phyloP scores from a whole-genome alignment of 2,797 vertebrate genomes.

The Chanos chanos region DNA sequence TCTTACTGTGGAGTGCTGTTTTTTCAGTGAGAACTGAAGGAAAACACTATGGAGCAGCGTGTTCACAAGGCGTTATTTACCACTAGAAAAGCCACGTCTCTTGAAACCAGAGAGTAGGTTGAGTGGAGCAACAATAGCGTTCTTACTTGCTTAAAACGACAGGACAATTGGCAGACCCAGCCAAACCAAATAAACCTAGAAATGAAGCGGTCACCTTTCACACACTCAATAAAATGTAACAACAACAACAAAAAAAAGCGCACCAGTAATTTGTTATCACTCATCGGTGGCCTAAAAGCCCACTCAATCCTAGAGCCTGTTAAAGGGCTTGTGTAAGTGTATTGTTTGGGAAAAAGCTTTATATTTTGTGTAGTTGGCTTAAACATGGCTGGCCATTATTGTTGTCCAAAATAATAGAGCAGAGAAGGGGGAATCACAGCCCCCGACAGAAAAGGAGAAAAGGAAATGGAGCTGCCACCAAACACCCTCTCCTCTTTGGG shows the following conservation, averaged over 20 bases:
- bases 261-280: constrained; percentile 61
- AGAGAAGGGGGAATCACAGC: not conserved
- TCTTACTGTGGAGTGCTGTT: constrained; percentile 62
- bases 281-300: constrained; percentile 47
- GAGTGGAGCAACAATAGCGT: no score
- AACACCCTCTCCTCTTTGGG: constrained; percentile 81
- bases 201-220: constrained; percentile 41
- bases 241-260: no score
- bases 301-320: constrained; percentile 36
- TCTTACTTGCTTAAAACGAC: constrained; percentile 8
- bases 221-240: constrained; percentile 36
- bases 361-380: constrained; percentile 1
- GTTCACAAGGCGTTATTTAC: constrained; percentile 38
- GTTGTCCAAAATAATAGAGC: not conserved
- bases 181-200: constrained; percentile 61
- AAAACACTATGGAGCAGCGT: constrained; percentile 23
- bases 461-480: constrained; percentile 74
- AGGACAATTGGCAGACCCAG: constrained; percentile 12
- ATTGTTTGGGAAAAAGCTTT: constrained; percentile 9
- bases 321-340: not conserved
- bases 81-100: constrained; percentile 33
- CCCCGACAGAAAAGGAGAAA: constrained; percentile 19
- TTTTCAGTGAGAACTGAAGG: constrained; percentile 41
- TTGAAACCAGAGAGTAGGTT: constrained; percentile 37
- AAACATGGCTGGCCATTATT: constrained; percentile 2